Percentiles rank a stretch among this genome's conserved stretches.
Conservation (phyloP, 2,113 vertebrate genomes). For the Varanus komodoensis region DNA sequence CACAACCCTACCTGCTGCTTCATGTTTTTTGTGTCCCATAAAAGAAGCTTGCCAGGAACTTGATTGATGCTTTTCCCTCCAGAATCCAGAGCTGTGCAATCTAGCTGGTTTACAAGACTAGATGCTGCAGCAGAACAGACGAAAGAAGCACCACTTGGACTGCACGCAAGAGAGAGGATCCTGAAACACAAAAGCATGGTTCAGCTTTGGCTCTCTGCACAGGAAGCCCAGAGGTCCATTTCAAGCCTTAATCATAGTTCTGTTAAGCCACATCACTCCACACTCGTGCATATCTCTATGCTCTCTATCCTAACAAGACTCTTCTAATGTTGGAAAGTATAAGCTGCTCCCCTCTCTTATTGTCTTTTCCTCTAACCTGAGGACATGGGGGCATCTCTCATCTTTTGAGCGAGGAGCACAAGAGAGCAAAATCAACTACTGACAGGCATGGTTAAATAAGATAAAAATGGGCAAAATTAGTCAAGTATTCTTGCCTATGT, state of each 20-base stretch:
- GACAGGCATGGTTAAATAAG: not conserved
- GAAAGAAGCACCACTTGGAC: conserved; percentile 93
- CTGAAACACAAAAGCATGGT: conserved; percentile 72
- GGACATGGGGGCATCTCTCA: not conserved
- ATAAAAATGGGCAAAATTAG: not conserved
- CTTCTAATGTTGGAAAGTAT: not conserved
- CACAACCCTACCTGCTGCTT: conserved; percentile 90
- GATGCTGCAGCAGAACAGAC: conserved; percentile 93
- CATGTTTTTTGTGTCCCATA: conserved; percentile 98
- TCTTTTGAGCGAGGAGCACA: not conserved
- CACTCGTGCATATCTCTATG: not conserved
- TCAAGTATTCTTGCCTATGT: no score
- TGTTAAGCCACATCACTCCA: fast-evolving
- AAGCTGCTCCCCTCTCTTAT: not conserved
- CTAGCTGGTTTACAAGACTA: conserved; percentile 63
- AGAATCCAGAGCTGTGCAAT: conserved; percentile 56
- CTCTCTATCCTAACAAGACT: not conserved
- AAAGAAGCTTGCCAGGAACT: conserved; percentile 88
- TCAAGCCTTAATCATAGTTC: not conserved
- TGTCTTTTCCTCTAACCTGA: not conserved
- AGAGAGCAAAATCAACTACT: not conserved
- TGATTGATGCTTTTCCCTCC: conserved; percentile 74
- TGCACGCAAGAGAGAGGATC: conserved; percentile 94
- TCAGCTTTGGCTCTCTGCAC: not conserved
- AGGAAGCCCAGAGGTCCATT: not conserved